phyloP scores from a whole-genome alignment of 2,888 invertebrate species.

The Xanthorhoe designata region DNA sequence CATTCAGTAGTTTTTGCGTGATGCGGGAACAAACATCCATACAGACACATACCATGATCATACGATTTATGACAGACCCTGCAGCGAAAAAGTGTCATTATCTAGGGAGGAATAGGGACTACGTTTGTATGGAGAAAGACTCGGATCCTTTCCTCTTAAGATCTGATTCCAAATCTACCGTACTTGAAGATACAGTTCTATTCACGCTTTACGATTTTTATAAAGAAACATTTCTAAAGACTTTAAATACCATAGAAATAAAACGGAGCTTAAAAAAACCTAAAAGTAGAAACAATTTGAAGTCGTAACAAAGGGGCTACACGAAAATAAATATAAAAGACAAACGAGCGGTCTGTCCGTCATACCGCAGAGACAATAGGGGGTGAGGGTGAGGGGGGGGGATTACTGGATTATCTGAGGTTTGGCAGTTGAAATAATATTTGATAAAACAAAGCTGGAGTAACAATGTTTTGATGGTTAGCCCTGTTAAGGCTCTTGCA shows the following conservation, averaged over 20 bases:
- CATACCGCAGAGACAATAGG: constrained; percentile 47
- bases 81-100: too few relatives aligned
- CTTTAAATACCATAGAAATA: background rate
- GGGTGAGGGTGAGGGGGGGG: constrained; percentile 45
- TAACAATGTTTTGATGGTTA: too few relatives aligned
- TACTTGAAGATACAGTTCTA: background rate
- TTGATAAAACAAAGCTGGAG: constrained; percentile 50
- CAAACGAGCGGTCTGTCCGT: constrained; percentile 43
- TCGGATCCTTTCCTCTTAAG: too few relatives aligned
- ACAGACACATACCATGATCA: too few relatives aligned
- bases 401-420: constrained; percentile 55
- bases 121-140: too few relatives aligned
- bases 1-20: too few relatives aligned
- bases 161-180: too few relatives aligned
- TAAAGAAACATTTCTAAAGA: background rate
- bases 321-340: constrained; percentile 42
- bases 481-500: too few relatives aligned
- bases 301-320: constrained; percentile 33
- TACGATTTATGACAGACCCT: too few relatives aligned
- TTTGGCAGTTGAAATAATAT: constrained; percentile 59
- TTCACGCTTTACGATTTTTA: background rate
- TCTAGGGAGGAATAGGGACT: too few relatives aligned
- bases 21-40: too few relatives aligned
- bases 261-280: constrained; percentile 16
- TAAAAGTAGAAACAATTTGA: constrained; percentile 31